Percentiles rank a stretch among this genome's conserved stretches.
phyloP scores from a whole-genome alignment of 2,797 vertebrate species.

The Centropyge bicolor region DNA sequence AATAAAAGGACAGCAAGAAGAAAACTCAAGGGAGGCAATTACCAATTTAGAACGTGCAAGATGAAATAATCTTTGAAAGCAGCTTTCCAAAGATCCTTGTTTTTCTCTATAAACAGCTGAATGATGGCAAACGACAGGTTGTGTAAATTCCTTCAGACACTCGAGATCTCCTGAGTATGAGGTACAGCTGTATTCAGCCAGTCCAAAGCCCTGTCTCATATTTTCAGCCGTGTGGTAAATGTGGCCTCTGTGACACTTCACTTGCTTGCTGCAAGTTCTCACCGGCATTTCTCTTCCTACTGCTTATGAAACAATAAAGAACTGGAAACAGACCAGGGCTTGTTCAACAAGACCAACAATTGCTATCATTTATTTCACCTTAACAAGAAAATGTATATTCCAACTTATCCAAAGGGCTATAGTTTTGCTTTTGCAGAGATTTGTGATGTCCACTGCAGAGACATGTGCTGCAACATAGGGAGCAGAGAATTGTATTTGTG shows the following conservation, averaged over 20 bases:
- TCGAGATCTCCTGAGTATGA: constrained; percentile 39
- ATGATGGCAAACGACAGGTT: constrained; percentile 30
- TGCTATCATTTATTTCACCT: neutral
- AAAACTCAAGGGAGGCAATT: neutral
- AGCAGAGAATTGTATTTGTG: neutral
- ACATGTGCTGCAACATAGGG: neutral
- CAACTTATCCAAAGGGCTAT: neutral
- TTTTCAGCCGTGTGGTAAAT: constrained; percentile 51
- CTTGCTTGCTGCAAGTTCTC: constrained; percentile 31
- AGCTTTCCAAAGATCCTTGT: neutral
- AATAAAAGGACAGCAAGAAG: neutral
- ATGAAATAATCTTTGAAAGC: constrained; percentile 12
- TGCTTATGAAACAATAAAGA: constrained; percentile 38
- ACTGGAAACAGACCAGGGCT: constrained; percentile 16
- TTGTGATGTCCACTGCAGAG: neutral
- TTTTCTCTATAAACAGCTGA: constrained; percentile 9
- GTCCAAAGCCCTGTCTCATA: constrained; percentile 44
- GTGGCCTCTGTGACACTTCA: constrained; percentile 45
- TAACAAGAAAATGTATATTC: neutral
- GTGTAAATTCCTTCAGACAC: constrained; percentile 35
- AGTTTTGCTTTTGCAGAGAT: neutral
- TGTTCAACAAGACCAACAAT: neutral
- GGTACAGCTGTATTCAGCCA: constrained; percentile 46
- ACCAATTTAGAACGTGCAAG: neutral
- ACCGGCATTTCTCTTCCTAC: constrained; percentile 29